Percentiles rank a stretch among this genome's conserved stretches.
Conservation (phyloP, 2,888 invertebrate genomes). For the Cosmorhoe ocellata region DNA sequence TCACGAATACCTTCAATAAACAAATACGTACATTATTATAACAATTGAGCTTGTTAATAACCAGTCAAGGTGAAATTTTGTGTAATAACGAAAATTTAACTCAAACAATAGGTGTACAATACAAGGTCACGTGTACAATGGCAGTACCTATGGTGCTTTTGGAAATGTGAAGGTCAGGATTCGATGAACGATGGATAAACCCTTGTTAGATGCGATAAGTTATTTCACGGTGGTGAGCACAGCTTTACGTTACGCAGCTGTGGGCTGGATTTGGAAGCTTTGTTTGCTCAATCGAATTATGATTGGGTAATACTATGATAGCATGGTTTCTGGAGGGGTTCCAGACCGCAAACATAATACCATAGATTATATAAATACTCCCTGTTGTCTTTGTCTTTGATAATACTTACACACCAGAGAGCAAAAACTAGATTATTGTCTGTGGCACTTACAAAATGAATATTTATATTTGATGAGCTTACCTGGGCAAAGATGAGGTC, state of each 20-base stretch:
- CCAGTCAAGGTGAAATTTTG: slow-evolving; percentile 72
- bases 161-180: slow-evolving; percentile 73
- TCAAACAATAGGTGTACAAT: slow-evolving; percentile 54
- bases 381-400: too few species aligned
- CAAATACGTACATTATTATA: too few species aligned
- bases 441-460: too few species aligned
- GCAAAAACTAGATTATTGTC: too few species aligned
- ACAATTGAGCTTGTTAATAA: slow-evolving; percentile 52
- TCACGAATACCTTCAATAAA: too few species aligned
- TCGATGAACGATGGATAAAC: slow-evolving; percentile 65
- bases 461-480: too few species aligned
- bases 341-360: too few species aligned
- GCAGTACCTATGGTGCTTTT: slow-evolving; percentile 59
- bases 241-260: slow-evolving; percentile 28
- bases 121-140: slow-evolving; percentile 64
- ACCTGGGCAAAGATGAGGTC: too few species aligned
- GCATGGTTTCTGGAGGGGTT: too few species aligned
- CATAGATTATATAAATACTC: too few species aligned
- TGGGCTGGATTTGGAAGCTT: neutral
- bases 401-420: too few species aligned
- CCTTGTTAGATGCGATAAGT: slow-evolving; percentile 60
- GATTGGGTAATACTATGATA: too few species aligned
- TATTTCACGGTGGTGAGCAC: slow-evolving; percentile 65
- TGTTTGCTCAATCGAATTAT: neutral
- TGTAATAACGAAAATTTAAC: slow-evolving; percentile 67